Conservation (phyloP, 2,797 vertebrate genomes). For the Centroberyx gerrardi region DNA sequence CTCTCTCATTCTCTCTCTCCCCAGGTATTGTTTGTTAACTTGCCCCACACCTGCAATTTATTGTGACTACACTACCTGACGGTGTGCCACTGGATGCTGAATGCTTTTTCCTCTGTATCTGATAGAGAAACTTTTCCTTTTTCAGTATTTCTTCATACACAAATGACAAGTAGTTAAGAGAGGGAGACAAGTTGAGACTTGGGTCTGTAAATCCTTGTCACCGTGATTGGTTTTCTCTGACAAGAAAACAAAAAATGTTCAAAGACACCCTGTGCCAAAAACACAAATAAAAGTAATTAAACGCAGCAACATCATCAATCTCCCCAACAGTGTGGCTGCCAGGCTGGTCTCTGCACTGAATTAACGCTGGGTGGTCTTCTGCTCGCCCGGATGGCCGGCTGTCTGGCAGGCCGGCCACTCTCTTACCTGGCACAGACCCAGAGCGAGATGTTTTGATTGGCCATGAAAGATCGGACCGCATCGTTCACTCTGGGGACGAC, state of each 20-base stretch:
- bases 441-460: conserved; percentile 54
- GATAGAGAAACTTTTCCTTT: background rate
- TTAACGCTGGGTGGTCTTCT: conserved; percentile 66
- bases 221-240: conserved; percentile 68
- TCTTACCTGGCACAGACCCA: conserved; percentile 62
- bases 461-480: conserved; percentile 27
- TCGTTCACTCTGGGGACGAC: conserved; percentile 23
- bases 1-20: conserved; percentile 14
- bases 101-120: no score
- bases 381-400: conserved; percentile 27
- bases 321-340: conserved; percentile 66
- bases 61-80: no score
- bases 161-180: conserved; percentile 48
- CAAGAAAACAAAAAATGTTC: conserved; percentile 40
- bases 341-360: conserved; percentile 63
- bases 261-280: conserved; percentile 73
- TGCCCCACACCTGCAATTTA: no score
- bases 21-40: background rate
- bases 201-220: conserved; percentile 68
- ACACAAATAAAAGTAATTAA: conserved; percentile 84
- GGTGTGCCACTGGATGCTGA: no score
- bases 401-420: conserved; percentile 47
- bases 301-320: conserved; percentile 80
- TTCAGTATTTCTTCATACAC: conserved; percentile 39
- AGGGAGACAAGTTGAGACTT: conserved; percentile 35